Base-by-base conservation (phyloP, 2,797 vertebrate genomes). In the Steatocranus sp. region DNA sequence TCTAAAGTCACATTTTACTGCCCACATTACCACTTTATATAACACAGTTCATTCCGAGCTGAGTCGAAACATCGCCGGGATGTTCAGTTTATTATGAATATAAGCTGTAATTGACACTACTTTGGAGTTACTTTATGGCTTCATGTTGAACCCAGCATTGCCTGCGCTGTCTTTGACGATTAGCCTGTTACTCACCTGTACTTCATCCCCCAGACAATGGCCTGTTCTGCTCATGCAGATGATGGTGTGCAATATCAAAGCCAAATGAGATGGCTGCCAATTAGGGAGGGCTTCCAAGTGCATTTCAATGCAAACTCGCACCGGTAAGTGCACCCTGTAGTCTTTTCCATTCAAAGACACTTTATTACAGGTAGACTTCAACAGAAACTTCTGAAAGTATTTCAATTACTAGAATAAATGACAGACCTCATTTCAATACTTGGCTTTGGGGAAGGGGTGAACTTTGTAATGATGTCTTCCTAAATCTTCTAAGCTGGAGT, bases 201-300 rank as follows among this genome's bases (percentile, higher is more conserved):
- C 93, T 95, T 96, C 92, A 94, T 95, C 94, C 95, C 68, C 96
- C 86, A 94, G 94, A 90, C 93, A 93, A 93, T 94, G 94, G 91
- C 83, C 94, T 91, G 86, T 90, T 94, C 89, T 83, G 73, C 92
- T 94, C 87, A 86, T 94, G 95, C 91, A 84, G 90, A 95, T 93
- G 94, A 96, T 90, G 84, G 51, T 87, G 90, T 88, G 87, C 85
- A n/a, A 88, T 85, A 91, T 95, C 92, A 92, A 93, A 95, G 89
- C 93, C 91, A 96, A 96, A 96, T 95, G 89, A 96, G 90, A 95
- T 93, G 86, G 88, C 89, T 94, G 92, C 93, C 94, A 95, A 94
- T 95, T 94, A 94, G 89, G 77, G 81, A 88, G 84, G 58, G 61
- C 83, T 93, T 92, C 91, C 91, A 93, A 93, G 94, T 93, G 91